These are phyloP conservation scores for Pheosia gnoma DNA, from an alignment of 2,888 invertebrate species.

Conservation along the genomic window DNA sequence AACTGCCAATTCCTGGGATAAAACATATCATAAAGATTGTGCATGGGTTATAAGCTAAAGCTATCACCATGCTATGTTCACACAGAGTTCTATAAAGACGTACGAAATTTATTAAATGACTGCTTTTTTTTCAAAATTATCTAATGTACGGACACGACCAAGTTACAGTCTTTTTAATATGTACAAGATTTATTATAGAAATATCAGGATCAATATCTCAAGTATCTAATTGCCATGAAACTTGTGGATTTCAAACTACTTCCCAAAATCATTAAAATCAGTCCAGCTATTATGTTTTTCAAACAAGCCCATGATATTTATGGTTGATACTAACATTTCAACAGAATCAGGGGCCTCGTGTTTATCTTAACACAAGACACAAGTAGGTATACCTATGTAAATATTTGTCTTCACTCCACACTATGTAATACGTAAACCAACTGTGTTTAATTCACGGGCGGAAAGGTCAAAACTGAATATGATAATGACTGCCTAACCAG, in stretches of 20 bases:
- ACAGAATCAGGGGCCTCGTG: background rate
- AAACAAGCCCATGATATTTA: background rate
- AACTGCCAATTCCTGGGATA: too few relatives aligned
- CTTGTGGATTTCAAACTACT: background rate
- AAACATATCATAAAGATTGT: too few relatives aligned
- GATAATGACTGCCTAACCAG: slow-evolving; percentile 15
- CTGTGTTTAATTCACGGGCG: slow-evolving; percentile 19
- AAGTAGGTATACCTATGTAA: slow-evolving; percentile 7
- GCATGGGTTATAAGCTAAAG: too few relatives aligned
- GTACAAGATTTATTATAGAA: too few relatives aligned
- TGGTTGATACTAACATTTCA: background rate
- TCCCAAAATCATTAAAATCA: background rate
- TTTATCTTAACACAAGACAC: background rate
- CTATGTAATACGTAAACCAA: slow-evolving; percentile 10
- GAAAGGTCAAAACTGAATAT: slow-evolving; percentile 28
- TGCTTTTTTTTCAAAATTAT: too few relatives aligned
- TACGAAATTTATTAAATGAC: too few relatives aligned
- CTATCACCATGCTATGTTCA: too few relatives aligned
- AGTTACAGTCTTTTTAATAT: too few relatives aligned
- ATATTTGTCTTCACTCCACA: slow-evolving; percentile 17
- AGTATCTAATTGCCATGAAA: too few relatives aligned
- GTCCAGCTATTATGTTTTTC: background rate
- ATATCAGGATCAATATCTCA: too few relatives aligned
- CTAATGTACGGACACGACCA: too few relatives aligned
- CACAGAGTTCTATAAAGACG: too few relatives aligned